Base-by-base conservation (phyloP, 2,888 invertebrate species). In the Platycheirus rosarum region DNA sequence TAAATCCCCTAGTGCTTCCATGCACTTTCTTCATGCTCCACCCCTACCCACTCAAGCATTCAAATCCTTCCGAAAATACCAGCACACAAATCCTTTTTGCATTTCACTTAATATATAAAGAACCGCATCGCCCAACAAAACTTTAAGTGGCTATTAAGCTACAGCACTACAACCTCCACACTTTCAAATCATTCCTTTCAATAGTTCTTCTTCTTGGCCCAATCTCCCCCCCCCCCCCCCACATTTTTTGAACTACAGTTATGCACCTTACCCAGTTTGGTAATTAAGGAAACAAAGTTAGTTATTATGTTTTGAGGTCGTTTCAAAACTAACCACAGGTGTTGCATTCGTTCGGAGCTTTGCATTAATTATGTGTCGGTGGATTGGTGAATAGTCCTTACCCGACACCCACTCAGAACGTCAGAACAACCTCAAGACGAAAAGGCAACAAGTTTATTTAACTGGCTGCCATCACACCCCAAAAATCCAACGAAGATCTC, bases 281-380 rank as follows among this genome's bases (percentile, higher is more conserved):
- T 82, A 82, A 82, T 82, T 82, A 82, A 82, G 82, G 68, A 73
- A 82, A 82, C 82, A 82, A 82, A 82, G 82, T 82, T 82, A 77
- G 77, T 82, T 82, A 82, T 77, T 55, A 68, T 57, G 82, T 70
- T 79, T 55, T 86, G 89, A 86, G 89, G 89, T 90, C 89, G 87
- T 88, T 89, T 88, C 85, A 70, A 88, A 88, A 89, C 88, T 86
- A 90, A 90, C 89, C 90, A 86, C 90, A 90, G 90, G 90, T 90
- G 90, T 90, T 90, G 90, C 90, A 90, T 88, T 89, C 88, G 88
- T 89, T 89, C 87, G 87, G 85, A 89, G 90, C 89, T 89, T 90
- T 90, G 90, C 90, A 90, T 90, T 90, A 90, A 90, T 90, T 90
- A 90, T 90, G 89, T 66, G 69, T 53, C 51, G 57, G 32, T 49